A percentile compares a stretch with the other conserved stretches of the same genome.
phyloP scores from a whole-genome alignment of 2,113 vertebrate genomes.

The Oncorhynchus masou region DNA sequence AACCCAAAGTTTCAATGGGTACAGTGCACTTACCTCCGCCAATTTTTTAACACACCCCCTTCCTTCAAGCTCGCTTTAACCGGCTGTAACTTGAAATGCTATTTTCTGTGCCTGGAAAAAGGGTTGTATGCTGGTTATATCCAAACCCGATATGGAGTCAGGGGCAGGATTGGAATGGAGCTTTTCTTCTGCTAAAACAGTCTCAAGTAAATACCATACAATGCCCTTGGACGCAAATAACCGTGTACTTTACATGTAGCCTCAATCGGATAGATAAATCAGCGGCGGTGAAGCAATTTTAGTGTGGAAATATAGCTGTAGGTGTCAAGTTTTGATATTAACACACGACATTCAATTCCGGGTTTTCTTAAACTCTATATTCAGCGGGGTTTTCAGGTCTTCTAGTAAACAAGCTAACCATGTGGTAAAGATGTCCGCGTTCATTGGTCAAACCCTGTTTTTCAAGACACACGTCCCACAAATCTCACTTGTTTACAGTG shows the following conservation, averaged over 20 bases:
- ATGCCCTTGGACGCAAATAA: not conserved
- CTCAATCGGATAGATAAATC: not conserved
- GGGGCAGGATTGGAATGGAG: not conserved
- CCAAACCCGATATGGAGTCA: conserved; percentile 12
- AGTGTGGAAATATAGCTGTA: not conserved
- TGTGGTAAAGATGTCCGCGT: conserved; percentile 19
- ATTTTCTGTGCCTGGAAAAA: conserved; percentile 20
- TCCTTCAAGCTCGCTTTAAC: conserved; percentile 24
- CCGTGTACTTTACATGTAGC: not conserved
- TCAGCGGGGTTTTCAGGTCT: conserved; percentile 23
- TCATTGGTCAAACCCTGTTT: conserved; percentile 31
- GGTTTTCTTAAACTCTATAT: conserved; percentile 12
- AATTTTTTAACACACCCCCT: conserved; percentile 26
- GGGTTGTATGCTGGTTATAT: not conserved
- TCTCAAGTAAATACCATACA: not conserved
- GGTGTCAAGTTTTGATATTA: not conserved
- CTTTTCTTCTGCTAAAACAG: not conserved
- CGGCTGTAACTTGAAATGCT: conserved; percentile 36
- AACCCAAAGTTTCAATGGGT: conserved; percentile 33
- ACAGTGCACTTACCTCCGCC: conserved; percentile 6
- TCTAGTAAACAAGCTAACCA: conserved; percentile 47
- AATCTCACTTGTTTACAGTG: conserved; percentile 5
- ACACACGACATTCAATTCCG: not conserved
- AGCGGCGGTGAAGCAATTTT: not conserved
- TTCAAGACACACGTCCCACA: conserved; percentile 37